Percentiles rank a stretch among this genome's conserved stretches.
Conservation (phyloP, 2,113 vertebrate genomes). For the Bettongia penicillata region DNA sequence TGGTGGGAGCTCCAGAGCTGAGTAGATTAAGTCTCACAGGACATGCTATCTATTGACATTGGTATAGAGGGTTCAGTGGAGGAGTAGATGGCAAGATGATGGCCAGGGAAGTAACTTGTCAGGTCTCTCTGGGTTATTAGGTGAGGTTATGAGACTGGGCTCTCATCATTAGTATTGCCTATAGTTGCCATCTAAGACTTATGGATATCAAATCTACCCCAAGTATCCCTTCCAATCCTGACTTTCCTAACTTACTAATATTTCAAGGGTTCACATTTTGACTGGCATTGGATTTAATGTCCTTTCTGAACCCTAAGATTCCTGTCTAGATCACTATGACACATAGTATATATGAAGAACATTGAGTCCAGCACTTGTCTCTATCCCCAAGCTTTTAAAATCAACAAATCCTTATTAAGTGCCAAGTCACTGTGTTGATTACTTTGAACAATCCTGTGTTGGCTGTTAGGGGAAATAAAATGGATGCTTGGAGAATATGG, state of each 20-base stretch:
- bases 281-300: neutral
- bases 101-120: neutral
- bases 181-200: neutral
- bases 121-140: neutral
- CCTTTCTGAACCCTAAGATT: neutral
- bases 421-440: neutral
- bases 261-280: neutral
- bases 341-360: neutral
- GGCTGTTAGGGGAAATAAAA: neutral
- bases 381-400: neutral
- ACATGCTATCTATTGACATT: neutral
- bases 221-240: neutral
- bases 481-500: neutral
- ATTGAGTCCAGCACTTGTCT: neutral
- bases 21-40: neutral
- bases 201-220: neutral
- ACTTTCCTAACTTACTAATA: neutral
- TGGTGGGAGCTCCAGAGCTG: neutral
- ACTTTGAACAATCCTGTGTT: neutral
- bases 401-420: neutral
- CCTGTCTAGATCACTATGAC: neutral
- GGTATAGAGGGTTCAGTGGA: neutral
- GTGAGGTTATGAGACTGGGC: neutral
- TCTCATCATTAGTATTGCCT: neutral
- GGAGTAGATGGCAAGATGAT: neutral